Evolutionary conservation across 1,140 invertebrate species (phyloP), one percentile per base, ranked within the genome.

Genomic region (Homalodisca vitripennis): DNA sequence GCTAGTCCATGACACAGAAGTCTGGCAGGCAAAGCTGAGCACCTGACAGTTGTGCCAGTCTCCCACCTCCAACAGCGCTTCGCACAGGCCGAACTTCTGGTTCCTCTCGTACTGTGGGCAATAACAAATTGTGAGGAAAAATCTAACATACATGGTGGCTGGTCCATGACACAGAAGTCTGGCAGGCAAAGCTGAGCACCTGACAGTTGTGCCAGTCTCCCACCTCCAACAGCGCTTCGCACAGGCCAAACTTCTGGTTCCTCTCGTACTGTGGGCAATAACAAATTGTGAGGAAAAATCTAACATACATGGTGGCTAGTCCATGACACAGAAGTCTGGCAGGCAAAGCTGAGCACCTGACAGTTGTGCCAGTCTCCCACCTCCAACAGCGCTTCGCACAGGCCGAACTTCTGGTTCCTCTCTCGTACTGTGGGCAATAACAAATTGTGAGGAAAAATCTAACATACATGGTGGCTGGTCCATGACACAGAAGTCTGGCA

Each of bases 181-280:
- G 97, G 97, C 67, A 98, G 83, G 84, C 68, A 88, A n/a, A 87
- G 24, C 95, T 89, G 34, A 99, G 82, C 62, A 85, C 83, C 66
- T 88, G 83, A 10, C 93, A 94, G 76, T 92, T 10, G 34, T 90
- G 13, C 89, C 96, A 98, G 74, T 94, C 93, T 22, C 93, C 96
- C 71, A 98, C 87, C 73, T 88, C 86, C 2, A 98, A 78, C 2
- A 98, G 79, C 1, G 94, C 94, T 79, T 97, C 92, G 77, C 92
- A 92, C 3, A 99, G 81, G 46, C 93, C 91, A 74, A 98, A 87
- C 79, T 99, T 98, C 80, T 99, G 97, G 83, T 99, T 98, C 68
- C 80, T 84, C 77, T 84, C 81, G 77, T 90, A 90, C 76, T 91
- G 69, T 66, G n/a, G n/a, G n/a, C n/a, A n/a, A n/a, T n/a, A n/a